A percentile compares a stretch with the other conserved stretches of the same genome.
Conservation (phyloP, 2,888 invertebrate species). For the Spodoptera picta region DNA sequence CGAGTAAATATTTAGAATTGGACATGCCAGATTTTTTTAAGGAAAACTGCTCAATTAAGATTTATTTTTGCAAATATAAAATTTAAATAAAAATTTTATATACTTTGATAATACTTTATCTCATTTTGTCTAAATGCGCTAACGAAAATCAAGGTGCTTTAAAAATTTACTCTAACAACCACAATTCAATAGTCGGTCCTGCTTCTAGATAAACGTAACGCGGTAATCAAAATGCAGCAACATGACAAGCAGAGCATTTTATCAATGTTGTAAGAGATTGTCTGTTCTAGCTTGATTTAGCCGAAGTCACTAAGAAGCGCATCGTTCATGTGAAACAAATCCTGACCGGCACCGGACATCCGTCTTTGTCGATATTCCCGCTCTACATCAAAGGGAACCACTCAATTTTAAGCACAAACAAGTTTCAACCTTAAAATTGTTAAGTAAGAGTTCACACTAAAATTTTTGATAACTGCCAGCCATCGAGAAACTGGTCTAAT, state of each 20-base stretch:
- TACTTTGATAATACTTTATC: background rate
- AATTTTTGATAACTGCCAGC: constrained; percentile 47
- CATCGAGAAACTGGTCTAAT: constrained; percentile 75
- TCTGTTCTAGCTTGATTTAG: constrained; percentile 55
- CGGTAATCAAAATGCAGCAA: no score
- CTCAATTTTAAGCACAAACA: constrained; percentile 66
- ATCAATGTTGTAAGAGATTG: constrained; percentile 2
- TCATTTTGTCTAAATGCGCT: background rate
- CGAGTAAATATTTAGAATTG: constrained; percentile 16
- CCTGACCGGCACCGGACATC: constrained; percentile 89
- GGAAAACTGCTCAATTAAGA: constrained; percentile 4
- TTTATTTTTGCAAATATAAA: background rate
- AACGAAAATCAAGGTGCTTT: no score
- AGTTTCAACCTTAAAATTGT: constrained; percentile 75
- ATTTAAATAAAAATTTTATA: no score
- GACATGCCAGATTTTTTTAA: constrained; percentile 11
- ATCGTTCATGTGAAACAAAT: constrained; percentile 86
- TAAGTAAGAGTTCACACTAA: constrained; percentile 59
- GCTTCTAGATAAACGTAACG: no score
- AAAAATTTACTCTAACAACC: no score
- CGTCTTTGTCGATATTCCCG: constrained; percentile 88
- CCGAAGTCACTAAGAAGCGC: constrained; percentile 70
- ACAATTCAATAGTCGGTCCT: no score
- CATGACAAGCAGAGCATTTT: no score
- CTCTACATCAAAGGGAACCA: constrained; percentile 86